A percentile compares a stretch with the other conserved stretches of the same genome.
Evolutionary conservation across 2,888 invertebrate species (phyloP).

Genomic region (Formica aserva): DNA sequence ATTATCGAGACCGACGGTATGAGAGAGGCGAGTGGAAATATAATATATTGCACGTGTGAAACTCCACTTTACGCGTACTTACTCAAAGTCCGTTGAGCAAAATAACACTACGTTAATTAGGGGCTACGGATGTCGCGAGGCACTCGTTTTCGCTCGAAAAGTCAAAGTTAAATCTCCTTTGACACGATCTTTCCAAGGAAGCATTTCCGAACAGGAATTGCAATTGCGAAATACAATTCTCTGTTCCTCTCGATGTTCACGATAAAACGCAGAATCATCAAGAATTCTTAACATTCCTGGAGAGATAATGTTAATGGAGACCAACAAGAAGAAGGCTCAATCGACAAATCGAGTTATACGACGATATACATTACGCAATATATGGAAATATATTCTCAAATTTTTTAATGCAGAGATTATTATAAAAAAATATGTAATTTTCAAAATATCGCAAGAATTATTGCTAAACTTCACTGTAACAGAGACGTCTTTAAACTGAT

Average conservation of each 20-base stretch:
- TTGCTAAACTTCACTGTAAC: neutral
- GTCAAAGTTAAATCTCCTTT: neutral
- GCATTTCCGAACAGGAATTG: neutral
- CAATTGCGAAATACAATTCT: neutral
- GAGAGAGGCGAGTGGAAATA: slow-evolving; percentile 20
- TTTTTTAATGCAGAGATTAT: neutral
- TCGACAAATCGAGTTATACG: slow-evolving; percentile 9
- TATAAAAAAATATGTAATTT: neutral
- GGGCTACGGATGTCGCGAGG: neutral
- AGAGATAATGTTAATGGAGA: slow-evolving; percentile 7
- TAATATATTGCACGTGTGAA: slow-evolving; percentile 50
- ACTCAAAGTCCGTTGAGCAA: slow-evolving; percentile 11
- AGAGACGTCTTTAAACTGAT: neutral
- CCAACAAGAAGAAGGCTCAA: neutral
- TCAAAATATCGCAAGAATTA: neutral
- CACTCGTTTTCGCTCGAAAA: neutral
- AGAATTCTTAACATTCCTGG: neutral
- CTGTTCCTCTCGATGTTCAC: neutral
- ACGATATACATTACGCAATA: neutral
- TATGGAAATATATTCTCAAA: neutral
- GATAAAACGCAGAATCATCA: neutral
- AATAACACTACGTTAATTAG: slow-evolving; percentile 19
- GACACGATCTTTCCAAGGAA: neutral
- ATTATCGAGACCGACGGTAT: slow-evolving; percentile 47
- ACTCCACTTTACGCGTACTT: slow-evolving; percentile 57